Evolutionary conservation across 2,113 vertebrate genomes (phyloP).

Genomic region (Ceyx melanurus): DNA sequence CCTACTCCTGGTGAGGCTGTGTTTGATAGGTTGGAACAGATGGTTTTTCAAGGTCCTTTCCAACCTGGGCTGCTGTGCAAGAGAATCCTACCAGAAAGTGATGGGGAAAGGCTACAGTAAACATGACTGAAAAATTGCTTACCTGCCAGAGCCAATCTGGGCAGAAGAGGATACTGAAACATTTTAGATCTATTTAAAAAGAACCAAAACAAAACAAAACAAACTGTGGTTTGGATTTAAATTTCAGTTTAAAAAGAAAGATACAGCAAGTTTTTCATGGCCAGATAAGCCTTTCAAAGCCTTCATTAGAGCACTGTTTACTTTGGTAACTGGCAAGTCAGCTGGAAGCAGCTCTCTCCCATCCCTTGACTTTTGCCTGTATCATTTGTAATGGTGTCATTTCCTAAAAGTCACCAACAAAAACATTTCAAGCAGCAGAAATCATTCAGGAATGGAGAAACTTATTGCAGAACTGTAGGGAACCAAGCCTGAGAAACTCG

Average conservation of each 20-base stretch:
- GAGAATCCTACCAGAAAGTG: background rate
- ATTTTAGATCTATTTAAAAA: background rate
- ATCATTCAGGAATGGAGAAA: background rate
- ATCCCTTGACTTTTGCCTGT: background rate
- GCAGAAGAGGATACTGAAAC: background rate
- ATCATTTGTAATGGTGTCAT: background rate
- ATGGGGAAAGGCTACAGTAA: constrained; percentile 5
- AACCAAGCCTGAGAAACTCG: background rate
- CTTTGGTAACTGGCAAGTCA: background rate
- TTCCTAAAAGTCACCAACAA: constrained; percentile 25
- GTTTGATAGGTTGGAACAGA: background rate
- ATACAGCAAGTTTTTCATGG: background rate
- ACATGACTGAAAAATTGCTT: background rate
- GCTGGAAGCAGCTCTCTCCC: constrained; percentile 1
- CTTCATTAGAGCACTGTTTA: background rate
- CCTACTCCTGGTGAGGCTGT: background rate
- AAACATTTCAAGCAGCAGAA: background rate
- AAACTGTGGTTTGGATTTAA: background rate
- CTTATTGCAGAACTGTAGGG: background rate
- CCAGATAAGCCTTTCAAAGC: background rate
- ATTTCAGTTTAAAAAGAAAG: background rate
- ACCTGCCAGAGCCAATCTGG: background rate
- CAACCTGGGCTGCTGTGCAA: background rate
- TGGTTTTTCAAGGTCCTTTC: accelerated
- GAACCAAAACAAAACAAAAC: background rate